Conservation (phyloP, 2,888 invertebrate genomes). For the Andrena haemorrhoa region DNA sequence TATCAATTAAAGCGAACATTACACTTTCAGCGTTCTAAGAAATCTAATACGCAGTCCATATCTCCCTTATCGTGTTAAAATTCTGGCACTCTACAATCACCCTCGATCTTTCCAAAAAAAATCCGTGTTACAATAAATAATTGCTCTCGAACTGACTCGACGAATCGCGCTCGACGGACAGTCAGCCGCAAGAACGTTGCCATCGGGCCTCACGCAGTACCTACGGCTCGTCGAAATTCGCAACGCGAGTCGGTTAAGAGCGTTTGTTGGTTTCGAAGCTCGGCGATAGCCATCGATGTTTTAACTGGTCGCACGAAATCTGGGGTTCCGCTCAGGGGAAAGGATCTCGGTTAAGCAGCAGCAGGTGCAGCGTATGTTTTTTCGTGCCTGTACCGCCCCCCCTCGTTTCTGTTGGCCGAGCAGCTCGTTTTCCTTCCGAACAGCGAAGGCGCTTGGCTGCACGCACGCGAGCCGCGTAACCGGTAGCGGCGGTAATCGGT, state of each 20-base stretch:
- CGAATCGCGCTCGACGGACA: too few relatives aligned
- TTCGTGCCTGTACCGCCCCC: conserved; percentile 51
- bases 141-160: too few relatives aligned
- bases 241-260: conserved; percentile 22
- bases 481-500: conserved; percentile 64
- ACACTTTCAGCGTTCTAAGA: too few relatives aligned
- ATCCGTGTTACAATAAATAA: too few relatives aligned
- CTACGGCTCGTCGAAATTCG: conserved; percentile 19
- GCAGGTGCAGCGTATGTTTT: conserved; percentile 63
- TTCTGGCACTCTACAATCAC: too few relatives aligned
- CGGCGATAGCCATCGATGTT: conserved; percentile 33
- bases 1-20: too few relatives aligned
- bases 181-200: background rate
- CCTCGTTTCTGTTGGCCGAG: conserved; percentile 38
- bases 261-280: background rate
- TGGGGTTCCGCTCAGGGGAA: conserved; percentile 45
- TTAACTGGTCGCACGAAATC: conserved; percentile 52
- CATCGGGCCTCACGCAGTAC: background rate
- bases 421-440: conserved; percentile 63
- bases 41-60: too few relatives aligned
- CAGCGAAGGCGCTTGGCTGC: conserved; percentile 36
- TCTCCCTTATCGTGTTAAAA: too few relatives aligned
- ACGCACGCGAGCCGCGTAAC: conserved; percentile 56
- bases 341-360: conserved; percentile 60
- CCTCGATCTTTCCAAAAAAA: too few relatives aligned